Conservation (phyloP, 2,113 vertebrate genomes). For the Pseudopodoces humilis region DNA sequence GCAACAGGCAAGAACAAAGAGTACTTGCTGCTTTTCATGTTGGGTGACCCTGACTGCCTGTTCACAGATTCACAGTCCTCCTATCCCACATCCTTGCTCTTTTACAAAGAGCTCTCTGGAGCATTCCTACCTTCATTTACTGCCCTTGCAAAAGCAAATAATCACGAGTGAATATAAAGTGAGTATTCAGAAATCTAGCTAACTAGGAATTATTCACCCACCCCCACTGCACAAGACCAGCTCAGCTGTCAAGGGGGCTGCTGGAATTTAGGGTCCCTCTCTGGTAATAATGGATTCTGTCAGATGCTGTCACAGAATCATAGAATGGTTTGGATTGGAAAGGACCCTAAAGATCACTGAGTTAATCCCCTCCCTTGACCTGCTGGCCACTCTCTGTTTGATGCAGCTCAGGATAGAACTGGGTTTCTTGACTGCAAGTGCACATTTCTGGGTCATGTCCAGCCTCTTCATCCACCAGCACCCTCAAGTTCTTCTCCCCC, state of each 20-base stretch:
- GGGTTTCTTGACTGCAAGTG: neutral
- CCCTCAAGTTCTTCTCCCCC: neutral
- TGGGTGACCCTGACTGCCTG: neutral
- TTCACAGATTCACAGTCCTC: neutral
- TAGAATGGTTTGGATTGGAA: neutral
- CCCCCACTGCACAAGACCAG: neutral
- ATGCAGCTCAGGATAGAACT: neutral
- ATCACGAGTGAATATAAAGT: neutral
- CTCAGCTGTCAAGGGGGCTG: neutral
- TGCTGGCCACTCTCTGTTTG: neutral
- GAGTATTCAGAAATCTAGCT: neutral
- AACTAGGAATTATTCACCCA: neutral
- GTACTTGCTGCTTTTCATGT: neutral
- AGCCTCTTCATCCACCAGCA: neutral
- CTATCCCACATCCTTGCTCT: neutral
- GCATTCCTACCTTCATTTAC: neutral
- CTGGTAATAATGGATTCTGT: neutral
- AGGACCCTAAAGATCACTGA: neutral
- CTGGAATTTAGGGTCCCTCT: neutral
- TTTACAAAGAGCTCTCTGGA: neutral
- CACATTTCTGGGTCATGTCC: neutral
- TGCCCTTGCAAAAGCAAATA: neutral
- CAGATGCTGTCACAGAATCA: neutral
- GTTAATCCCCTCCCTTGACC: neutral
- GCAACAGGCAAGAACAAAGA: neutral